Base-by-base conservation (phyloP, 2,797 vertebrate genomes). In the Chromis chromis region DNA sequence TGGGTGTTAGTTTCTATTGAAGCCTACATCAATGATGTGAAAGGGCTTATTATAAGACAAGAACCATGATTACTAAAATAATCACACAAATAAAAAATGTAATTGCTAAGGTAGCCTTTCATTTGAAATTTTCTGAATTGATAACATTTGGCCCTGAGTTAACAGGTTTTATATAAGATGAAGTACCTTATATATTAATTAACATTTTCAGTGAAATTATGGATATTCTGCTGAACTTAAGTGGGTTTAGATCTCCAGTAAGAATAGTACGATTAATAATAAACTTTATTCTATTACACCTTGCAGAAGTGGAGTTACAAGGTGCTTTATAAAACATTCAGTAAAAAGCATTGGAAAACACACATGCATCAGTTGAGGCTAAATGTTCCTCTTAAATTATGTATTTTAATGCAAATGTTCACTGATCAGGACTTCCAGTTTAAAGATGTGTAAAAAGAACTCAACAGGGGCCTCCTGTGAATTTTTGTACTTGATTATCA, bases 311-410 rank as follows among this genome's bases (percentile, higher is more conserved):
- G 31, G 28, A 31, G 28, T 31, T 31, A 31, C 28, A 31, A 31
- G 28, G 28, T 31, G 6, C 31, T 31, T 31, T 8, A 31, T 8
- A 36, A 7, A 11, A 36, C 33, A 36, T 36, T 36, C 33, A 36
- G 8, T 36, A 36, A 1, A 36, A 36, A 12, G 10, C 31, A 31
- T 8, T 31, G 6, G 31, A 9, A 31, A 31, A 31, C 81, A 76
- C 76, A 79, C 65, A 84, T 70, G 77, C 84, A 86, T 85, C 65
- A 42, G 77, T 77, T 84, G 90, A 91, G 88, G 74, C 70, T 42
- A 88, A 75, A 84, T 84, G 83, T 82, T 70, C 64, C 60, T 85
- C 77, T 85, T 76, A 61, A 83, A 65, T 76, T 88, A 84, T 88
- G 90, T 83, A 73, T 80, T 81, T 75, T 62, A 83, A 88, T 75